Conservation (phyloP, 1,140 invertebrate genomes). For the Ceratina australensis region DNA sequence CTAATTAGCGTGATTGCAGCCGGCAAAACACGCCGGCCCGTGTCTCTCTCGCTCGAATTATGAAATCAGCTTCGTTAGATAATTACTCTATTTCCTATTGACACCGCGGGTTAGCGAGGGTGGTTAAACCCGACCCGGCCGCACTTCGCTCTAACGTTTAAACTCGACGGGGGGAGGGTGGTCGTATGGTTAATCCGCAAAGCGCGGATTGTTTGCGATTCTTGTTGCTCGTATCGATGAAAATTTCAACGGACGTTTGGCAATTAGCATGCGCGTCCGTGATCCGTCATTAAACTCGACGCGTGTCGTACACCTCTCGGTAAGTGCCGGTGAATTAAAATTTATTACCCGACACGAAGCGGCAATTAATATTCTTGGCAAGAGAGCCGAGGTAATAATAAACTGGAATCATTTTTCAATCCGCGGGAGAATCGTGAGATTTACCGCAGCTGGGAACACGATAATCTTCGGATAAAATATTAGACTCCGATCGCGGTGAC, state of each 20-base stretch:
- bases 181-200: background rate
- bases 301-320: background rate
- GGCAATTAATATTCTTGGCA: conserved; percentile 9
- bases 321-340: background rate
- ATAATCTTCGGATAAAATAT: conserved; percentile 18
- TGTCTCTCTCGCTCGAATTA: background rate
- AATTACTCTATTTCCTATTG: conserved; percentile 24
- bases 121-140: background rate
- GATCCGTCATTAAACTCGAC: conserved; percentile 3
- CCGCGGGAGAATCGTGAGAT: background rate
- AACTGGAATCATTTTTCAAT: conserved; percentile 22
- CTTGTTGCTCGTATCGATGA: background rate
- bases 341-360: background rate
- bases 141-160: background rate
- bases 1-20: conserved; percentile 40
- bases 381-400: background rate
- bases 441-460: conserved; percentile 19
- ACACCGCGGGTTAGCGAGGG: background rate
- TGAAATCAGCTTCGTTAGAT: conserved; percentile 38
- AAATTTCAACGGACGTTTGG: background rate
- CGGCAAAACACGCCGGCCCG: background rate
- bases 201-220: background rate
- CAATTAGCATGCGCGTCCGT: background rate
- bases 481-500: background rate
- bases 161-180: no score